Evolutionary conservation across 2,797 vertebrate genomes (phyloP), one percentile per base, ranked within the genome.

Genomic region (Clarias fuscus): DNA sequence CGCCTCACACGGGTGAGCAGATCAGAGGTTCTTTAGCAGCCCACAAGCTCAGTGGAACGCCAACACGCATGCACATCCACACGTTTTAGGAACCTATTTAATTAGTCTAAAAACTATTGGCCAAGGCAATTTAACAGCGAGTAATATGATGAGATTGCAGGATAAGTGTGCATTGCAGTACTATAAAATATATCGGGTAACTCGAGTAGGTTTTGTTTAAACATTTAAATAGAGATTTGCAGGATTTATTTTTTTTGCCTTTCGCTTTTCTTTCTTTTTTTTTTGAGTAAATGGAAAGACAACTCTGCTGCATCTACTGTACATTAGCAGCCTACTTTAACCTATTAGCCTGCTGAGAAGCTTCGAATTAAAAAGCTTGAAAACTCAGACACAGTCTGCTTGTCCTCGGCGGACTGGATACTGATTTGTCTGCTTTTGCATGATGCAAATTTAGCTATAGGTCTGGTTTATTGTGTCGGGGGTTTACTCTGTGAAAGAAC

Each of bases 391-490:
- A 48, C 64, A 56, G 80, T 68, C 80, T 56, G 65, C 17, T 33
- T 68, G 43, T 82, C n/a, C 64, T 53, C 40, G n/a, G 8, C 7
- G 48, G 1, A 22, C 80, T 43, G 78, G 61, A 27, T 65, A 43
- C 64, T 33, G 43, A 33, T 82, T 82, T 82, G 64, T 82, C 80
- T 82, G 43, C 27, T 68, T 17, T 82, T 82, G 80, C 80, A 82
- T 62, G 30, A 59, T 72, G 15, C 48, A 61, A 27, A 62, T 30
- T 62, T 75, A 43, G 5, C 43, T 68, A 30, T 82, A 30, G 80
- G 43, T 56, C 62, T 65, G 61, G n/a, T 27, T 81, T 80, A 64
- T 80, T n/a, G 33, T 64, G n/a, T 64, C 20, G 2, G 4, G 27
- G 7, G 76, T 37, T 40, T 65, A 65, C 20, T 64, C 5, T 30